Conservation (phyloP, 2,113 vertebrate species). For the Bujurquina vittata region DNA sequence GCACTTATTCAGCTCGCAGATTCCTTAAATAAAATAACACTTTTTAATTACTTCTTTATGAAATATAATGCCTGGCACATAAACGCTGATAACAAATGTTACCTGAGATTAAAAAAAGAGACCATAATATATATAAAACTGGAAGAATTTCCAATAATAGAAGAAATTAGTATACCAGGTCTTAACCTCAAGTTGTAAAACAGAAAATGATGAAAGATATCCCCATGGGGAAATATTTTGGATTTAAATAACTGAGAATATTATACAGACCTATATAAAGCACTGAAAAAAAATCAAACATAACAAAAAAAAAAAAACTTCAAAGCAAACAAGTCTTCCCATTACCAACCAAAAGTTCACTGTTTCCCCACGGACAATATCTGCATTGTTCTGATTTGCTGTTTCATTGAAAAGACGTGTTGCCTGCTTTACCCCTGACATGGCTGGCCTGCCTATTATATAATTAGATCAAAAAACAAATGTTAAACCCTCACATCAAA, state of each 20-base stretch:
- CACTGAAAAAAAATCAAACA: not conserved
- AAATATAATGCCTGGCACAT: not conserved
- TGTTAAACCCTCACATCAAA: constrained; percentile 73
- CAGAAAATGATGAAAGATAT: constrained; percentile 1
- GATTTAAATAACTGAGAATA: constrained; percentile 15
- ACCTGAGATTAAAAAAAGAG: not conserved
- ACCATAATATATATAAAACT: not conserved
- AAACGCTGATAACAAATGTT: not conserved
- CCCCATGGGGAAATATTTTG: not conserved
- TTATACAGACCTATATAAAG: not conserved
- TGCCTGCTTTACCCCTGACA: constrained; percentile 36
- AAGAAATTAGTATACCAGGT: not conserved
- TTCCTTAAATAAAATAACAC: not conserved
- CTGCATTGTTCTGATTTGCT: constrained; percentile 39
- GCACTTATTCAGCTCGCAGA: not conserved
- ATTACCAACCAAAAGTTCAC: constrained; percentile 13
- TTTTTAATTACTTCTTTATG: not conserved
- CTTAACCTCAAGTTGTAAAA: not conserved
- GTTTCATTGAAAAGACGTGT: constrained; percentile 33
- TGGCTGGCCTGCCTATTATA: constrained; percentile 50
- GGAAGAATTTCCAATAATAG: not conserved
- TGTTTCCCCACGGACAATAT: constrained; percentile 11
- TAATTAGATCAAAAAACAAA: constrained; percentile 69
- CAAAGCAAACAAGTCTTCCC: constrained; percentile 4
- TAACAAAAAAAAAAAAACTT: not conserved